Evolutionary conservation across 2,888 invertebrate species (phyloP), one percentile per base, ranked within the genome.

Genomic region (Dendrolimus pini): DNA sequence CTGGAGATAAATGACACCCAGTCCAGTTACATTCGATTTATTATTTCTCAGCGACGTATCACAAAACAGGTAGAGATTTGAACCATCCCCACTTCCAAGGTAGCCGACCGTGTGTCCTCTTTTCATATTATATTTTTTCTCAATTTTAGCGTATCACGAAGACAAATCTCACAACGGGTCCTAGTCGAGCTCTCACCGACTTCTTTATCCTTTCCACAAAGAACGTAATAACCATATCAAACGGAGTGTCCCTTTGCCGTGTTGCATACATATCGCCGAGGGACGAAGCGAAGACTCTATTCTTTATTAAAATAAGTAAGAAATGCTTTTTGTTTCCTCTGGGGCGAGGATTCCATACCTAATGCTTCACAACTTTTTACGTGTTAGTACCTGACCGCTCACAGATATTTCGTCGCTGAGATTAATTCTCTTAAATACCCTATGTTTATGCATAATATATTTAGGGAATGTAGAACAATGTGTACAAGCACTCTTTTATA

Each of bases 211-310:
- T 78, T 71, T 70, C 80, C 76, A 87, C 88, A 89, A 90, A 89
- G 85, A 82, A 85, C 80, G 85, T 90, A 87, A 90, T 89, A 89
- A 89, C 89, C 90, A 90, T 89, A 89, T 90, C 89, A 89, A 89
- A 88, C 84, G 78, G 83, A 82, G 83, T 85, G 85, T 89, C 87
- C 89, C 83, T 86, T 80, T 74, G 82, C 83, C 79, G 85, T 72
- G 81, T 73, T 78, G 89, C 89, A 90, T 89, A 89, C 89, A 86
- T 87, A 89, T 85, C 75, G 82, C 68, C 68, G 71, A 69, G 73
- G 67, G 72, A 67, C 70, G 64, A 65, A 67, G 68, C 72, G 75
- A 74, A 75, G 75, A 77, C 73, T 78, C 81, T 83, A 80, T 86
- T 79, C 79, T 82, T 69, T 80, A 78, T 84, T 84, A 83, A 81